Base-by-base conservation (phyloP, 1,140 invertebrate species). In the Drosophila littoralis region DNA sequence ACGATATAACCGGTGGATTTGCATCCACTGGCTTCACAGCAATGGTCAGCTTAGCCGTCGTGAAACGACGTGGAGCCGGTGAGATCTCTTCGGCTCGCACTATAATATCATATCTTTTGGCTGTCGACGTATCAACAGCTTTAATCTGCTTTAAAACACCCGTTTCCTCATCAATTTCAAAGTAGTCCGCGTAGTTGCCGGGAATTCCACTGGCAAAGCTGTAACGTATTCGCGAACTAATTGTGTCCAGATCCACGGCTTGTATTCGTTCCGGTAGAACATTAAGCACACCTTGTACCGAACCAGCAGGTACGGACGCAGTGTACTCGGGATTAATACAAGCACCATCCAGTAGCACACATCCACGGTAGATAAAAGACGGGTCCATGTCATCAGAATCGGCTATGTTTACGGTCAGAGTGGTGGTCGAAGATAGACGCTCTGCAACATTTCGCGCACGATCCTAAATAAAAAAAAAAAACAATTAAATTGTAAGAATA, bases 341-440 rank as follows among this genome's bases (percentile, higher is more conserved):
- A 35, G 96, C 94, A 5, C 96, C 96, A 77, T 97, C 96, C 51
- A 95, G 93, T 1, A 96, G 92, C 81, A 95, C 95, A 77, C 96
- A 97, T 6, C 96, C 96, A 75, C 96, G 95, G 91, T 97, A 97
- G 45, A 97, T 96, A 81, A 97, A 97, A 0, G 96, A 96, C 0
- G 97, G 97, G 91, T 97, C 97, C 90, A 97, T 96, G 91, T 98
- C 97, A 79, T 98, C 97, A 32, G 97, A 97, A 84, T 98, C 97
- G 89, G 95, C 94, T 10, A 98, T 95, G 77, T 97, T 96, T 0
- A 98, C 96, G 0, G 96, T 97, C 52, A 98, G 92, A 0, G 96
- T 98, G 0, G 97, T 97, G 1, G 96, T 97, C 36, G 96, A 95
- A 1, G 96, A 96, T 33, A 97, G 93, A 59, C 96, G 94, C 83